These are phyloP conservation scores for Ephydatia muelleri DNA, from an alignment of 37 sponge, comb jelly and placozoan genomes.

Conservation along the genomic window DNA sequence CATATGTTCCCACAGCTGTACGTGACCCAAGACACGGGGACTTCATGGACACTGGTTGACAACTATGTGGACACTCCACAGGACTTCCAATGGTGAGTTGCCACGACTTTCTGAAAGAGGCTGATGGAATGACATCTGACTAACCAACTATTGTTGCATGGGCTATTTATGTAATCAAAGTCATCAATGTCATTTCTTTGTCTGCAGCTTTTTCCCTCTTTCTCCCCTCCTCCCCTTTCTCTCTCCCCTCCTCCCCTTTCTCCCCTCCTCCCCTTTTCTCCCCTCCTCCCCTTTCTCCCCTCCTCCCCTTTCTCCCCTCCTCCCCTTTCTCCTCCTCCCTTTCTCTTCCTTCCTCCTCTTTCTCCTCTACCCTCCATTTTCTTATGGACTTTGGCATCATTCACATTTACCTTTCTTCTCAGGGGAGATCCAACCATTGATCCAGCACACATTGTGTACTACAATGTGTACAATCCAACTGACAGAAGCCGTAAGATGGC, in stretches of 20 bases:
- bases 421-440: conserved; percentile 45
- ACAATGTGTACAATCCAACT: conserved; percentile 47
- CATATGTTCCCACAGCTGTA: conserved; percentile 26
- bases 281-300: background rate
- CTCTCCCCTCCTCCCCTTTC: background rate
- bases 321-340: background rate
- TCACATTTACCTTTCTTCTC: too few species aligned
- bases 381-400: too few species aligned
- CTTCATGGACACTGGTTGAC: conserved; percentile 21
- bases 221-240: background rate
- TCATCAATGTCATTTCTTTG: background rate
- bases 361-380: background rate
- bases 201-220: background rate
- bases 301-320: background rate
- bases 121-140: too few species aligned
- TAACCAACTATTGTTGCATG: too few species aligned
- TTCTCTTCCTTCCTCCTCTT: background rate
- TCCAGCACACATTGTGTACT: conserved; percentile 16
- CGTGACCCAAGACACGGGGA: conserved; percentile 43
- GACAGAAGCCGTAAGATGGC: conserved; percentile 10
- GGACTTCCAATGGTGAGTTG: conserved; percentile 58
- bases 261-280: background rate
- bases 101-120: too few species aligned
- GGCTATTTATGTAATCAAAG: too few species aligned
- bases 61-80: conserved; percentile 14